Percentiles rank a stretch among this genome's conserved stretches.
These are phyloP conservation scores for Epistrophella euchroma DNA, from an alignment of 2,888 invertebrate species.

Conservation along the genomic window DNA sequence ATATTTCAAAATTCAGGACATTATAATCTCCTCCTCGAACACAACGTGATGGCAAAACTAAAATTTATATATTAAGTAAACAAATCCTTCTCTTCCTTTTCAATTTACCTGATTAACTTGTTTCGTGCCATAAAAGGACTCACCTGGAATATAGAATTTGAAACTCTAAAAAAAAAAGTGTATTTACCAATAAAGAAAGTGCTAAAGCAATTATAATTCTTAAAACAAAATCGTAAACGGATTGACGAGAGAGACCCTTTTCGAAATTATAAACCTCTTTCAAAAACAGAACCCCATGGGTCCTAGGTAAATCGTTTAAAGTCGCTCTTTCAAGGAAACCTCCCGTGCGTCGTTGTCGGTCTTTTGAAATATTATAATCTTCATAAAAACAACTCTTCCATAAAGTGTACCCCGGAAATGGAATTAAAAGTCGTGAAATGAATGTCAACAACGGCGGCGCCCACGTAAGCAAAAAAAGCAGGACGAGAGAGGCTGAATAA, in stretches of 20 bases:
- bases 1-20: conserved; percentile 13
- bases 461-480: not conserved
- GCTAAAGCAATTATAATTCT: conserved; percentile 53
- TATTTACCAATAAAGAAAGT: conserved; percentile 33
- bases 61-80: not conserved
- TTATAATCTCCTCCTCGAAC: not conserved
- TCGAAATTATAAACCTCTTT: conserved; percentile 36
- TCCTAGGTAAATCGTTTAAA: conserved; percentile 4
- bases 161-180: not conserved
- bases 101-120: conserved; percentile 34
- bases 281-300: conserved; percentile 33
- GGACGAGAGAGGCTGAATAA: conserved; percentile 13
- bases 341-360: not conserved
- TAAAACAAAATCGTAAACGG: conserved; percentile 60
- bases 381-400: conserved; percentile 55
- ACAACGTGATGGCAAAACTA: conserved; percentile 2
- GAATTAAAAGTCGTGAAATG: conserved; percentile 48
- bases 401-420: conserved; percentile 43
- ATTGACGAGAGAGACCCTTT: conserved; percentile 52
- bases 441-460: conserved; percentile 8
- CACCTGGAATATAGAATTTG: conserved; percentile 17
- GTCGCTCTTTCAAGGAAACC: not conserved
- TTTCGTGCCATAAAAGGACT: conserved; percentile 25
- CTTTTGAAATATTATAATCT: conserved; percentile 46
- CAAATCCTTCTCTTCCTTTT: conserved; percentile 17